These are phyloP conservation scores for Chymomyza procnemis DNA, from an alignment of 2,888 invertebrate species.

Conservation along the genomic window DNA sequence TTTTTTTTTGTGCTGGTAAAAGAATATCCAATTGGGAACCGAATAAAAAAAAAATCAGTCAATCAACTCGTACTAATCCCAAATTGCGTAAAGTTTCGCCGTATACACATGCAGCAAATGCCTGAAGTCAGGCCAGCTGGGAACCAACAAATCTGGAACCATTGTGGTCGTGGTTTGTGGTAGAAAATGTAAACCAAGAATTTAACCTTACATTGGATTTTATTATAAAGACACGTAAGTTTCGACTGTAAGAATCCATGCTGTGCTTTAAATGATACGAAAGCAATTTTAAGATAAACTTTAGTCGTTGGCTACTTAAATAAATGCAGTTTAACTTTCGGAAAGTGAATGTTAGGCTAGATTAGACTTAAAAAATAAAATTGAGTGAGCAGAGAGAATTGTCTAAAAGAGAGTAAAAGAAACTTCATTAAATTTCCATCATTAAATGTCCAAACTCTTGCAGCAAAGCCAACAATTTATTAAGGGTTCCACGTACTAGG, in stretches of 20 bases:
- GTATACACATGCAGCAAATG: constrained; percentile 40
- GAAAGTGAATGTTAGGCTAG: too few relatives aligned
- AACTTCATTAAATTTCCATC: too few relatives aligned
- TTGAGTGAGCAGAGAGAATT: too few relatives aligned
- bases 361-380: too few relatives aligned
- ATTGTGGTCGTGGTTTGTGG: constrained; percentile 55
- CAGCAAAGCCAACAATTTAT: too few relatives aligned
- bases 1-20: constrained; percentile 52
- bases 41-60: constrained; percentile 52
- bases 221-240: neutral
- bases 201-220: neutral
- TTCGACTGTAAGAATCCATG: neutral
- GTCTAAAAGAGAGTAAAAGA: too few relatives aligned
- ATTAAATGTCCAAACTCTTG: too few relatives aligned
- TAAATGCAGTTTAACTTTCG: too few relatives aligned
- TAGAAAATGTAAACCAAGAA: constrained; percentile 23
- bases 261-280: neutral
- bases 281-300: too few relatives aligned
- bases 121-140: constrained; percentile 48
- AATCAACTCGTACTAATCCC: constrained; percentile 66
- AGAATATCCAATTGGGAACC: constrained; percentile 45
- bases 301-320: too few relatives aligned
- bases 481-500: too few relatives aligned
- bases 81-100: constrained; percentile 54
- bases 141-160: constrained; percentile 12